Percentiles rank a stretch among this genome's conserved stretches.
Evolutionary conservation across 2,113 vertebrate species (phyloP).

Genomic region (Rhizomys pruinosus): DNA sequence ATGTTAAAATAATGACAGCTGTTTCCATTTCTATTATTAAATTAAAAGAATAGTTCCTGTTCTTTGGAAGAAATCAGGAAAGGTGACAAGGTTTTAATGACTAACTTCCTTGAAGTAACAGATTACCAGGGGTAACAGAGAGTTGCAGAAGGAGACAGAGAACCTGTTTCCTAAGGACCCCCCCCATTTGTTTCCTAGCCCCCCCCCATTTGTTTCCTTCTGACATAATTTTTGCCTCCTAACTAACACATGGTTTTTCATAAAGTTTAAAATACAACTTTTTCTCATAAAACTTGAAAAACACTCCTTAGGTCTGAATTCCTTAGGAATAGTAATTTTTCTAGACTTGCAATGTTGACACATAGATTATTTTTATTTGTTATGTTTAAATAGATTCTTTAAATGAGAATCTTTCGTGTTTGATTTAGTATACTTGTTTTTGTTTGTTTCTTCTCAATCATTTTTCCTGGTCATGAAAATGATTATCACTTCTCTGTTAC

Average conservation of each 20-base stretch:
- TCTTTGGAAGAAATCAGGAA: conserved; percentile 25
- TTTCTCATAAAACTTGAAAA: conserved; percentile 16
- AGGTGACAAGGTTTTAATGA: not conserved
- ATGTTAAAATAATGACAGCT: conserved; percentile 68
- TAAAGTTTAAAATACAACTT: not conserved
- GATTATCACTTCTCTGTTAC: not conserved
- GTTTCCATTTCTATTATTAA: conserved; percentile 47
- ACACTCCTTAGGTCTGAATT: not conserved
- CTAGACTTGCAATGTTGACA: not conserved
- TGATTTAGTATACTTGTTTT: conserved; percentile 22
- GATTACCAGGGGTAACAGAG: not conserved
- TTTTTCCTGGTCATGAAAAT: not conserved
- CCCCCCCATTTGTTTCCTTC: not conserved
- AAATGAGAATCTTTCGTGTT: not conserved
- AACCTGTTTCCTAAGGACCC: not conserved
- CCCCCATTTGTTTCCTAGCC: no score
- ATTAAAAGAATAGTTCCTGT: conserved; percentile 63
- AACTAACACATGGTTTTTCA: conserved; percentile 3
- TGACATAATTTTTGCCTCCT: not conserved
- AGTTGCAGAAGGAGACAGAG: not conserved
- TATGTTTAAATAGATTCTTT: not conserved
- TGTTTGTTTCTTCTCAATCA: not conserved
- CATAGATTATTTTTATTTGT: not conserved
- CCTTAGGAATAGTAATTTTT: conserved; percentile 2
- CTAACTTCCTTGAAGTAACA: not conserved